phyloP scores from a whole-genome alignment of 2,888 invertebrate species.

The Eilema sororculum region DNA sequence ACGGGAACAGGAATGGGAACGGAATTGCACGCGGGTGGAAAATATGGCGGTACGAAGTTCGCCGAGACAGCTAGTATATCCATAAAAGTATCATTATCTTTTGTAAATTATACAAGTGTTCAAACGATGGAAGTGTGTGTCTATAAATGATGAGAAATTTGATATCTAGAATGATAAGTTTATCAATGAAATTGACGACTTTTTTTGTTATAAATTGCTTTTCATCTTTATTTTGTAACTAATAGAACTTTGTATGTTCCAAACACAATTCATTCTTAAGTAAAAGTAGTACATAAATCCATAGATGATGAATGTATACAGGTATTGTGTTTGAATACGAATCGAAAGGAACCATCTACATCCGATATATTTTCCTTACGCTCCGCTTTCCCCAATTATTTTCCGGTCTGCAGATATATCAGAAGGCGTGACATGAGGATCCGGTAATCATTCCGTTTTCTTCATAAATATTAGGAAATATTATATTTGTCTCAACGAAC shows the following conservation, averaged over 20 bases:
- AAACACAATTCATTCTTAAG: background rate
- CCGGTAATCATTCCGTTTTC: slow-evolving; percentile 26
- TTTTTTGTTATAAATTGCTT: no score
- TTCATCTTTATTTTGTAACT: background rate
- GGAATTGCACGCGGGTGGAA: no score
- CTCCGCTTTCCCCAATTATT: slow-evolving; percentile 43
- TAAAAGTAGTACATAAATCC: background rate
- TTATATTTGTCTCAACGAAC: background rate
- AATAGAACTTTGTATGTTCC: background rate
- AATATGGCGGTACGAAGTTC: no score
- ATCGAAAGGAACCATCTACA: slow-evolving; percentile 31
- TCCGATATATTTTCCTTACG: slow-evolving; percentile 36
- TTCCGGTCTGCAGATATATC: slow-evolving; percentile 34
- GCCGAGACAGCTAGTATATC: no score
- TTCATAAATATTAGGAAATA: slow-evolving; percentile 20
- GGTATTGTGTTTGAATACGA: slow-evolving; percentile 27
- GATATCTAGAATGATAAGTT: no score
- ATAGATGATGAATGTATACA: slow-evolving; percentile 10
- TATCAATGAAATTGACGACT: no score
- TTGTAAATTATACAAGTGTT: no score
- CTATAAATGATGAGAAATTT: no score
- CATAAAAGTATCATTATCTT: no score
- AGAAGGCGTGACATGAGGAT: slow-evolving; percentile 31
- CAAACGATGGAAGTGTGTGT: no score
- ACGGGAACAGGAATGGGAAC: no score